Evolutionary conservation across 2,113 vertebrate species (phyloP), one percentile per base, ranked within the genome.

Genomic region (Scortum barcoo): DNA sequence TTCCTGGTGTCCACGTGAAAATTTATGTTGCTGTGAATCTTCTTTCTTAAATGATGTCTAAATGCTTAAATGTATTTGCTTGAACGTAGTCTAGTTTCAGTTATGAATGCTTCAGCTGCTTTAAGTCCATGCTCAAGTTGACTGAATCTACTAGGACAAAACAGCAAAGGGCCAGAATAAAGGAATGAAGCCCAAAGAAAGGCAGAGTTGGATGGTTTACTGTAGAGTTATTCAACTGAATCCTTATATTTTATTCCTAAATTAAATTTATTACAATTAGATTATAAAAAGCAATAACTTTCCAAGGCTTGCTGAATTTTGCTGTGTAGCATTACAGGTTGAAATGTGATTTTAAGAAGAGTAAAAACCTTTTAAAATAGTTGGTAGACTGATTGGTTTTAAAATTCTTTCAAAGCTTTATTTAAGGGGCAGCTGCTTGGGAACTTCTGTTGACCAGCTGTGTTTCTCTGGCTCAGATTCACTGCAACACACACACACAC

Each of bases 381-480:
- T 60, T 66, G 62, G 53, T 46, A 46, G 26, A 22, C 57, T 58
- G 20, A 36, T 33, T 54, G 51, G 63, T 51, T 66, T 65, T 73
- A 74, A 58, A 81, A 76, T 68, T 50, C 38, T 46, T 75, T 44
- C 12, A 0, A 73, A 44, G 72, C 69, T 71, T 87, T 87, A 80
- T 87, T 80, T 54, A 75, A 76, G 80, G 68, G 76, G 80, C 85
- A 90, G 77, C 83, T 89, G 88, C 68, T 40, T 12, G 65, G 58
- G 40, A 87, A 83, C 80, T 83, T 84, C 77, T 90, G 88, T 84
- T 86, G 61, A 84, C 77, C 86, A 90, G 88, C 88, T 90, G 86
- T 83, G 83, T 86, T 80, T 86, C 63, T 74, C 70, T 85, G 72
- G 68, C 79, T 80, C 54, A 74, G 33, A 80, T 67, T 57, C 66